Evolutionary conservation across 2,888 invertebrate genomes (phyloP).

Genomic region (Pristionchus mayeri): DNA sequence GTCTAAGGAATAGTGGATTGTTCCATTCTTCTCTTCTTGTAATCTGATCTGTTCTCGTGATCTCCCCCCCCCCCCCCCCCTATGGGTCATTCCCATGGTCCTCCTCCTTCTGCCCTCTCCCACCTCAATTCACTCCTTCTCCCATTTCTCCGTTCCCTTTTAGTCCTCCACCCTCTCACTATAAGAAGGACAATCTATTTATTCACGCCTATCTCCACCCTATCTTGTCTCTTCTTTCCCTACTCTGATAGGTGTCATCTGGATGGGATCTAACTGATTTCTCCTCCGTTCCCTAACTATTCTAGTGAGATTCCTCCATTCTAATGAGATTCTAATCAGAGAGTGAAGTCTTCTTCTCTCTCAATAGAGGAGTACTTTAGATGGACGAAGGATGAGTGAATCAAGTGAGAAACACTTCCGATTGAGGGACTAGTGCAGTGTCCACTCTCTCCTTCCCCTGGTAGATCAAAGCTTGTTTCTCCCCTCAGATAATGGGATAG

Average conservation of each 20-base stretch:
- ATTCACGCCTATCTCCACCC: slow-evolving; percentile 5
- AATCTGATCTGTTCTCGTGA: background rate
- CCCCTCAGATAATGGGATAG: slow-evolving; percentile 7
- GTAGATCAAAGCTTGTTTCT: background rate
- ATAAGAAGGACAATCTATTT: slow-evolving; percentile 13
- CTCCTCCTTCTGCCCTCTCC: slow-evolving; percentile 10
- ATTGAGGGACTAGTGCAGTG: slow-evolving; percentile 27
- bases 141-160: slow-evolving; percentile 25
- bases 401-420: slow-evolving; percentile 39
- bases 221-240: background rate
- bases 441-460: background rate
- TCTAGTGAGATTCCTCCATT: background rate
- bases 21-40: background rate
- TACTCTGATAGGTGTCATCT: background rate
- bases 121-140: slow-evolving; percentile 42
- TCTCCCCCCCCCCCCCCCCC: background rate
- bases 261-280: background rate
- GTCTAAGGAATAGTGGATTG: too few species aligned
- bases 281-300: background rate
- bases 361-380: slow-evolving; percentile 40
- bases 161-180: slow-evolving; percentile 18
- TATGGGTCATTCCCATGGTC: slow-evolving; percentile 26
- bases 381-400: slow-evolving; percentile 39
- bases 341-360: background rate
- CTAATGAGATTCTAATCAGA: slow-evolving; percentile 38